phyloP scores from a whole-genome alignment of 1,140 invertebrate genomes.

The Temnothorax longispinosus region DNA sequence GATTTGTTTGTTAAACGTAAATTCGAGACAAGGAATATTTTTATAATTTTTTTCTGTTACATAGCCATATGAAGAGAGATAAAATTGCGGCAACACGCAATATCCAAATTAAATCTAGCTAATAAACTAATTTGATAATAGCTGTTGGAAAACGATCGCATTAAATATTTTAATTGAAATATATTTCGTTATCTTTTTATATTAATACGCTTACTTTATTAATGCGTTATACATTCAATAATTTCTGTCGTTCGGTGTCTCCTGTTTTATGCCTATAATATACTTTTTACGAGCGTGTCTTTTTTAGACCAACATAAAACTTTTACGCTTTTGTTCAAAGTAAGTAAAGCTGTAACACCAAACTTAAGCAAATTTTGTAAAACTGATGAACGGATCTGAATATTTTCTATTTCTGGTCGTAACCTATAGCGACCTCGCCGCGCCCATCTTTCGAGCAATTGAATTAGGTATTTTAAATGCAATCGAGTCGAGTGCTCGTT shows the following conservation, averaged over 20 bases:
- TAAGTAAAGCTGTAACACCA: background rate
- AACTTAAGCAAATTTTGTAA: slow-evolving; percentile 21
- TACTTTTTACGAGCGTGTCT: slow-evolving; percentile 16
- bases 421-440: background rate
- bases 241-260: slow-evolving; percentile 12
- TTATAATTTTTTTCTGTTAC: background rate
- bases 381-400: background rate
- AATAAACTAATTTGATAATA: slow-evolving; percentile 7
- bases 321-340: slow-evolving; percentile 33
- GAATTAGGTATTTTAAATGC: slow-evolving; percentile 78
- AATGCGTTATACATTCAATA: background rate
- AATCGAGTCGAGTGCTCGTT: slow-evolving; percentile 73
- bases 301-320: slow-evolving; percentile 34
- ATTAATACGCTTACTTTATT: slow-evolving; percentile 6
- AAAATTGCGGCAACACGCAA: background rate
- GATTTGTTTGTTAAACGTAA: background rate
- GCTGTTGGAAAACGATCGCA: background rate
- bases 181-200: background rate
- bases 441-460: slow-evolving; percentile 23
- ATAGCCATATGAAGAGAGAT: background rate
- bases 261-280: slow-evolving; percentile 21
- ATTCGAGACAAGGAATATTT: background rate
- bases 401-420: background rate
- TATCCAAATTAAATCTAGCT: slow-evolving; percentile 12
- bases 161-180: slow-evolving; percentile 7